Evolutionary conservation across 2,888 invertebrate species (phyloP), one percentile per base, ranked within the genome.

Genomic region (Chalcosyrphus nemorum): DNA sequence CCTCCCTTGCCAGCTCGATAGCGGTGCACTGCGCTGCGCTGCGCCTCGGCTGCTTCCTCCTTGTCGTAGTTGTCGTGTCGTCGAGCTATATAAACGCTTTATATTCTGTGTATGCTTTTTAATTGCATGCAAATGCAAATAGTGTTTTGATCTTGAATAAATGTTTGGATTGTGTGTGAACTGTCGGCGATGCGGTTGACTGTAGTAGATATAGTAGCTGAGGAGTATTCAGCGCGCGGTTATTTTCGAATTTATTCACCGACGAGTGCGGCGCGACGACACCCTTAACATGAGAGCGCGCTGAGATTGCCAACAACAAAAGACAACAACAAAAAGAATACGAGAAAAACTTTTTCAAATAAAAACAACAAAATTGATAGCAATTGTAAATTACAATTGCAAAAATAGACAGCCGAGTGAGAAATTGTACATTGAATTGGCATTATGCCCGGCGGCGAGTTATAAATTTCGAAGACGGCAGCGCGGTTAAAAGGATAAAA

Each of bases 121-220:
- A 84, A 84, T 84, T 84, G 80, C 84, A 84, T 70, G 74, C 80
- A 65, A 84, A 78, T 84, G 43, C 56, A 74, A 74, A 78, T 80
- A 80, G 74, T 84, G 84, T 84, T 84, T 84, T 84, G 84, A 84
- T 80, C 84, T 84, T 84, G 84, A 84, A 84, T 80, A 84, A 80
- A 80, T 84, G 70, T 70, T 82, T 78, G 50, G 61, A 47, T 72
- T 47, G 71, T 17, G 35, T 57, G 59, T 47, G 59, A 41, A n/a
- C 35, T 27, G 47, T 15, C 11, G 19, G 19, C 19, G 43, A 32
- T 11, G 13, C 29, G 4, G 15, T 27, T 45, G 29, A 11, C 17
- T 13, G 9, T 52, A 21, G 15, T n/a, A n/a, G n/a, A n/a, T n/a
- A n/a, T n/a, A n/a, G n/a, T n/a, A 38, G 32, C 35, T 13, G 65